Conservation (phyloP, 2,113 vertebrate species). For the Motacilla tschutschensis region DNA sequence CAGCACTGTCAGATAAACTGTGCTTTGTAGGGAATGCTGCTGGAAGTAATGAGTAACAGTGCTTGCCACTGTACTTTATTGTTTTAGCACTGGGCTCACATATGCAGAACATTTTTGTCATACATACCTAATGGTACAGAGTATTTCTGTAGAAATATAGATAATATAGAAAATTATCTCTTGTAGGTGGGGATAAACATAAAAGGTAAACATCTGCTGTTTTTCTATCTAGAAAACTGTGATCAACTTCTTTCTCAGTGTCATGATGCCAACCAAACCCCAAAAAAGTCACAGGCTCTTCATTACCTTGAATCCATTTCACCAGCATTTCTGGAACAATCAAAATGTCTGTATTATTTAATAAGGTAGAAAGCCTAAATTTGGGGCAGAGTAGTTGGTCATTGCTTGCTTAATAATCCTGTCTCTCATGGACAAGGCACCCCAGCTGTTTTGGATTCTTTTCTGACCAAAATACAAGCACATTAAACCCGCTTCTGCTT, state of each 20-base stretch:
- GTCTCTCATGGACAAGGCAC: background rate
- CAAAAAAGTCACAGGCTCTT: background rate
- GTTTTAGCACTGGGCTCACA: background rate
- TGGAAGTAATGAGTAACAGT: background rate
- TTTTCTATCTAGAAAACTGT: background rate
- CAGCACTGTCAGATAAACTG: background rate
- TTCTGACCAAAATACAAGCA: background rate
- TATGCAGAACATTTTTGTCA: background rate
- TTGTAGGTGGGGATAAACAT: background rate
- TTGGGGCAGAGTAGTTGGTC: background rate
- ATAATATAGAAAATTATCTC: background rate
- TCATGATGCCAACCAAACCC: background rate
- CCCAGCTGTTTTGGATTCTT: background rate
- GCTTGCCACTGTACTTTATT: background rate
- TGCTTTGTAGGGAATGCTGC: background rate
- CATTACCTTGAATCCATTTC: background rate
- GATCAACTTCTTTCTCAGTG: background rate
- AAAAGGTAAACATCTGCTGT: background rate
- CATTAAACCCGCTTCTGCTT: background rate
- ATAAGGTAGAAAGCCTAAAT: background rate
- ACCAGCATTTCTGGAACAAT: background rate
- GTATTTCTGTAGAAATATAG: too few species aligned
- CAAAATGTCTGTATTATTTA: background rate
- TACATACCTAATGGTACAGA: background rate
- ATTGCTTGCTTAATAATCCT: background rate